Evolutionary conservation across 2,797 vertebrate species (phyloP).

Genomic region (Numenius phaeopus): DNA sequence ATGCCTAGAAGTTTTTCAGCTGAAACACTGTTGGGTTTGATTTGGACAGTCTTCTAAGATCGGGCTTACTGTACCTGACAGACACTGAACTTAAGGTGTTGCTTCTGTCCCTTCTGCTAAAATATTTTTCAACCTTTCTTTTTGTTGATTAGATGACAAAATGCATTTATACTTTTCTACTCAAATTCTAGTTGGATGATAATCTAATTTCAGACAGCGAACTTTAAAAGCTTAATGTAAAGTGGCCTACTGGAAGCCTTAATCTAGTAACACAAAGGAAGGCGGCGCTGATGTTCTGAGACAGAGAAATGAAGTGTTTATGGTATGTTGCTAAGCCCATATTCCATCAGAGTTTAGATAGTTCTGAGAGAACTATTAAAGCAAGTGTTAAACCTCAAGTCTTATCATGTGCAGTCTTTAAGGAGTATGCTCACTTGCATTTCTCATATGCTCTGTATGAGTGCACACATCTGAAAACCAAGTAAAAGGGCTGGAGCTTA

Average conservation of each 20-base stretch:
- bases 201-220: not conserved
- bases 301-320: not conserved
- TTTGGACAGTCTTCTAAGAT: not conserved
- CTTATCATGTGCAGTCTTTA: not conserved
- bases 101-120: not conserved
- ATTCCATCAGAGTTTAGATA: not conserved
- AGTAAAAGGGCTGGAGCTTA: not conserved
- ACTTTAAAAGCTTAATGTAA: not conserved
- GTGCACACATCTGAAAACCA: not conserved
- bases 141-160: not conserved
- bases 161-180: not conserved
- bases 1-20: not conserved
- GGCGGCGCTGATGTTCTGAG: not conserved
- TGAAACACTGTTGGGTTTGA: not conserved
- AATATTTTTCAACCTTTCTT: not conserved
- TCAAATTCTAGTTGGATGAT: not conserved
- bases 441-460: not conserved
- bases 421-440: not conserved
- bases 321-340: not conserved
- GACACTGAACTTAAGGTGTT: not conserved
- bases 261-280: not conserved
- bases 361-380: not conserved
- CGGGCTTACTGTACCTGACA: not conserved
- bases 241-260: not conserved
- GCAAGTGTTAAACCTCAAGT: not conserved